These are phyloP conservation scores for Thunnus maccoyii DNA, from an alignment of 2,113 vertebrate genomes.

Conservation along the genomic window DNA sequence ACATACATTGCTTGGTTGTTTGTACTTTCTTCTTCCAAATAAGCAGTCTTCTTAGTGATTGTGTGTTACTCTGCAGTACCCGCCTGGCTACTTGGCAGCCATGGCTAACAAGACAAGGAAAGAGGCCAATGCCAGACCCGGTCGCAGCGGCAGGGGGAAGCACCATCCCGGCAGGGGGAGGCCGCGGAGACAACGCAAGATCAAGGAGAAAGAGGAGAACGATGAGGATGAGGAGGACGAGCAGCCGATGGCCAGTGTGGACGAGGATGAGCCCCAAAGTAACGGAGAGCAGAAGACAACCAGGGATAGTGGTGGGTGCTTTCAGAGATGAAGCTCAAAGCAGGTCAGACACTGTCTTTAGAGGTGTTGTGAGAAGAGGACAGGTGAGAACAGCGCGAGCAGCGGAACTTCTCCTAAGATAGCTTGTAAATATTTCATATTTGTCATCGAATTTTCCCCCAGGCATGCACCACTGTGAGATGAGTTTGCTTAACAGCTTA, in stretches of 20 bases:
- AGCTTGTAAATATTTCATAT: background rate
- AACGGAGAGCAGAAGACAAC: slow-evolving; percentile 89
- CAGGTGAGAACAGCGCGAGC: slow-evolving; percentile 46
- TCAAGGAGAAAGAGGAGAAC: slow-evolving; percentile 74
- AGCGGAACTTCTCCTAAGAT: background rate
- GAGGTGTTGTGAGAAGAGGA: slow-evolving; percentile 57
- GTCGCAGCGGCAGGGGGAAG: slow-evolving; percentile 82
- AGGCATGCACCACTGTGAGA: background rate
- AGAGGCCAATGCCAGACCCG: slow-evolving; percentile 83
- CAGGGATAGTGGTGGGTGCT: slow-evolving; percentile 85
- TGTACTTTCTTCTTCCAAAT: background rate
- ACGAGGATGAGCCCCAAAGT: slow-evolving; percentile 81
- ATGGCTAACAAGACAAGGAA: slow-evolving; percentile 97
- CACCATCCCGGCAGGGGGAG: slow-evolving; percentile 85
- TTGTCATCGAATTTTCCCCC: background rate
- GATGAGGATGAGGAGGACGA: slow-evolving; percentile 70
- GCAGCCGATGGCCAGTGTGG: slow-evolving; percentile 46
- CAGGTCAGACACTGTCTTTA: slow-evolving; percentile 49
- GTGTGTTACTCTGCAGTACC: slow-evolving; percentile 86
- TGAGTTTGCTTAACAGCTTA: background rate
- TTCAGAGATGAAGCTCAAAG: slow-evolving; percentile 58
- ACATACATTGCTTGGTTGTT: too few relatives aligned
- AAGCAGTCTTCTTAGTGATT: background rate
- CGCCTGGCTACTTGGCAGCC: slow-evolving; percentile 94
- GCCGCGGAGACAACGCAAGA: slow-evolving; percentile 79